A percentile compares a stretch with the other conserved stretches of the same genome.
These are phyloP conservation scores for Cavia aperea DNA, from an alignment of 2,113 vertebrate species.

Conservation along the genomic window DNA sequence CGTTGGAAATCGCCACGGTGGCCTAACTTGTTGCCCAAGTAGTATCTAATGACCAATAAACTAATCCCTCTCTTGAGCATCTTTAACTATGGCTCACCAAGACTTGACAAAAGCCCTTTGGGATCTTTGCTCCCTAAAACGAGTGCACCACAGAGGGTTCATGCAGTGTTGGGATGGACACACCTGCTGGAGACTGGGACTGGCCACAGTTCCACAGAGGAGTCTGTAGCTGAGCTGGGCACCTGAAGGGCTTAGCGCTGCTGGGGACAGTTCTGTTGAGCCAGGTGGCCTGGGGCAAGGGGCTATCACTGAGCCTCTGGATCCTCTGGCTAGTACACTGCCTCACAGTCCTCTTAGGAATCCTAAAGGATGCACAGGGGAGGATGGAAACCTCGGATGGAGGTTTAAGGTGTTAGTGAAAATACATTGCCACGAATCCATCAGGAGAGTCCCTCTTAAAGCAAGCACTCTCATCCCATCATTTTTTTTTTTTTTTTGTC, in stretches of 20 bases:
- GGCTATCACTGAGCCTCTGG: fast-evolving
- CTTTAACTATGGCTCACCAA: neutral
- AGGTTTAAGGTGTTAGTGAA: neutral
- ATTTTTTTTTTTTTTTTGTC: neutral
- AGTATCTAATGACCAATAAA: neutral
- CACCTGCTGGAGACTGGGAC: too few species aligned
- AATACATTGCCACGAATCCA: neutral
- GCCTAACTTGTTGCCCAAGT: too few species aligned
- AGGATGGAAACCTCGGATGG: neutral
- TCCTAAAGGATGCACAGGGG: neutral
- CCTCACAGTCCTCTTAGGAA: neutral
- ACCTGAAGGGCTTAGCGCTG: fast-evolving
- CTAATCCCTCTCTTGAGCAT: fast-evolving
- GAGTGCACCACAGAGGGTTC: neutral
- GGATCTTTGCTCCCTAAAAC: too few species aligned
- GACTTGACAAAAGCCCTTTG: neutral
- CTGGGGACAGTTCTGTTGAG: neutral
- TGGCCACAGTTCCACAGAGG: fast-evolving
- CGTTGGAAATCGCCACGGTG: neutral
- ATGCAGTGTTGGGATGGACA: fast-evolving
- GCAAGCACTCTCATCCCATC: neutral
- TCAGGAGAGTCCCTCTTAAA: neutral
- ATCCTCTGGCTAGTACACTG: too few species aligned
- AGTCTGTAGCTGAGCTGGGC: neutral
- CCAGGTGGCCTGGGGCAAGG: neutral